Base-by-base conservation (phyloP, 2,113 vertebrate species). In the Sprattus sprattus region DNA sequence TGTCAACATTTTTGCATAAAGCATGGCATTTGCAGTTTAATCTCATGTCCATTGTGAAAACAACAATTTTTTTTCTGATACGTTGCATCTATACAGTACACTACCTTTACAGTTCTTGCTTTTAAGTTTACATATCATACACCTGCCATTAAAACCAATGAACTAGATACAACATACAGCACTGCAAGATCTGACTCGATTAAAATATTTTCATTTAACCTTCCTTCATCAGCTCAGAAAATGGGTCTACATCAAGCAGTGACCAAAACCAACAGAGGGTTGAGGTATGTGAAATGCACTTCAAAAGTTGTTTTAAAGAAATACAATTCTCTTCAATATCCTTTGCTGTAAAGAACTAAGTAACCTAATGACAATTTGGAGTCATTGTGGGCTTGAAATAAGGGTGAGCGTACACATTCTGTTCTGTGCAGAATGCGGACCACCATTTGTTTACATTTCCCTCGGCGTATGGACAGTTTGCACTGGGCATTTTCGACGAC, bases 401-500 rank as follows among this genome's bases (percentile, higher is more conserved):
- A 49, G 11, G 47, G 7, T 39, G 39, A 39, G 39, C 39, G 39
- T 39, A 39, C 39, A 16, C 28, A 15, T 78, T 15, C 9, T 85
- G 22, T 88, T 64, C 22, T 46, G 50, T 45, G 39, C 91, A 99
- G 97, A 97, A 95, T 1, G 89, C 94, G 86, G 97, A 98, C 89
- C 95, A 95, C 89, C 96, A 96, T 89, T 92, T 97, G 84, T 97
- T 98, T 93, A 96, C 96, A 57, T 95, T 98, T 94, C 97, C 97
- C 0, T 96, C 97, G 54, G 95, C 97, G 86, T 98, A 97, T 0
- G 96, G 97, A 32, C 97, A 98, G 88, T 97, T 99, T 85, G 95
- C 97, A 81, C 96, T 99, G 0, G 97, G 97, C 45, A 97, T 99
- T 89, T 97, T 98, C 32, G 97, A 98, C 1, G 97, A 98, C 90